Conservation (phyloP, 2,113 vertebrate genomes). For the Talpa occidentalis region DNA sequence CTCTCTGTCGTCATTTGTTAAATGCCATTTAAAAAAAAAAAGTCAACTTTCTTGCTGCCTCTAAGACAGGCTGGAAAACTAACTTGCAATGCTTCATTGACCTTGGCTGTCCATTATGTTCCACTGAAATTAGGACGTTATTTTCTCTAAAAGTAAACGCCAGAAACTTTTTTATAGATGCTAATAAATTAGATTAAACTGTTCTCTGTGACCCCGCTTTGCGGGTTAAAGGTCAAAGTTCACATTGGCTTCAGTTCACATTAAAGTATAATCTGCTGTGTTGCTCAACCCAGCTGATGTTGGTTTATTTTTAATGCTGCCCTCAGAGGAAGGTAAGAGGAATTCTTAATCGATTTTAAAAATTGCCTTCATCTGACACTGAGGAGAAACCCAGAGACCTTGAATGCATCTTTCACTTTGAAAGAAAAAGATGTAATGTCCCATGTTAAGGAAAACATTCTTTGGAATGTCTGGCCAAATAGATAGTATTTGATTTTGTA, state of each 20-base stretch:
- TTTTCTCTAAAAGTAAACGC: slow-evolving; percentile 50
- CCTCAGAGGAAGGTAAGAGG: not conserved
- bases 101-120: not conserved
- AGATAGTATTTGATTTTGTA: not conserved
- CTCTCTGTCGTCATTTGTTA: not conserved
- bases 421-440: not conserved
- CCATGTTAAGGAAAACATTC: not conserved
- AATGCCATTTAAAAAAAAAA: not conserved
- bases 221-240: slow-evolving; percentile 53
- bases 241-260: not conserved
- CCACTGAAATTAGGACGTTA: slow-evolving; percentile 28
- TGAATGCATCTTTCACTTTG: not conserved
- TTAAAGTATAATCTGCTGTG: slow-evolving; percentile 59
- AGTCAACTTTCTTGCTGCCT: not conserved
- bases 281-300: not conserved
- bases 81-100: not conserved
- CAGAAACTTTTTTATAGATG: slow-evolving; percentile 12
- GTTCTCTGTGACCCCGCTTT: not conserved
- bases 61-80: not conserved
- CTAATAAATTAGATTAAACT: not conserved
- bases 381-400: not conserved
- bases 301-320: not conserved
- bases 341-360: not conserved
- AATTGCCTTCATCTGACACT: not conserved
- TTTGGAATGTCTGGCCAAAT: not conserved